These are phyloP conservation scores for Chiloscyllium punctatum DNA, from an alignment of 2,797 vertebrate species.

Conservation along the genomic window DNA sequence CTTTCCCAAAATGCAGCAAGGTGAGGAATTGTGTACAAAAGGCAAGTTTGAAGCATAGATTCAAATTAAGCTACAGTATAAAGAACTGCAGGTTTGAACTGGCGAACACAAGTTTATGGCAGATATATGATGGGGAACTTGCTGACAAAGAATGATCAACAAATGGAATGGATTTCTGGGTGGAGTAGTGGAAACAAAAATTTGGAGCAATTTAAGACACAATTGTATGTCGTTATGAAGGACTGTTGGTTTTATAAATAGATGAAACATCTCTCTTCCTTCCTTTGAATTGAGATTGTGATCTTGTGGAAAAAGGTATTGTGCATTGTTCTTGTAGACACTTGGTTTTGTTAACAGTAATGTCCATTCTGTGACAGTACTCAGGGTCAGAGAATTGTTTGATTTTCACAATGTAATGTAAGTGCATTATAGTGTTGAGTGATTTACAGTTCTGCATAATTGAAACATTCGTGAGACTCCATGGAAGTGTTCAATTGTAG, in stretches of 20 bases:
- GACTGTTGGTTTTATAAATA: not conserved
- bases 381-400: not conserved
- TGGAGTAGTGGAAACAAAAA: not conserved
- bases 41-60: not conserved
- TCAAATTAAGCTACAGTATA: slow-evolving; percentile 13
- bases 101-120: not conserved
- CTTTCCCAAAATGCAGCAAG: too few species aligned
- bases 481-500: too few species aligned
- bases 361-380: not conserved
- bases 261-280: not conserved
- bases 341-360: not conserved
- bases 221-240: not conserved
- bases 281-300: not conserved
- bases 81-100: not conserved
- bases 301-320: not conserved
- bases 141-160: not conserved
- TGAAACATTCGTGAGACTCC: not conserved
- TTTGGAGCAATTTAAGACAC: not conserved
- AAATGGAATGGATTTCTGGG: not conserved
- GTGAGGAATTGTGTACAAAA: not conserved
- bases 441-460: not conserved
- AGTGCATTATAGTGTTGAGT: not conserved
- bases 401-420: not conserved
- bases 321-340: not conserved
- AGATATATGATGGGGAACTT: not conserved